Base-by-base conservation (phyloP, 2,797 vertebrate genomes). In the Rhynchotus rufescens region DNA sequence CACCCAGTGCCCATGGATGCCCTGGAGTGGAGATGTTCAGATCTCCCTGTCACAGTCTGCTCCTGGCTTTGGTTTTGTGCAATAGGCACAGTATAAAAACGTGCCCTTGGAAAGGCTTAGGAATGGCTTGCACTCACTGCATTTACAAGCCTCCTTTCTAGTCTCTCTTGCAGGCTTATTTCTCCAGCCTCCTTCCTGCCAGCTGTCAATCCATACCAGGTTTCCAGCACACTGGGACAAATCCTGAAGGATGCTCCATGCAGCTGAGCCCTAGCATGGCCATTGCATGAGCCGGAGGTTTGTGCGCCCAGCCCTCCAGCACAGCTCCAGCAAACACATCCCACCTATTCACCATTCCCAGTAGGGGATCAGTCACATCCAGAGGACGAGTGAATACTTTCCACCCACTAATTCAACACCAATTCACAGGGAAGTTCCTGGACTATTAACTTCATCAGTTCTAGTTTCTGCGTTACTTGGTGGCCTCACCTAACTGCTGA, bases 401-500 rank as follows among this genome's bases (percentile, higher is more conserved):
- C 86, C 77, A 60, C 56, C 56, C 76, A 23, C 12, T 16, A 73
- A 88, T 42, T 69, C 86, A 80, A 36, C 4, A 40, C 3, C 6
- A 4, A 30, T 61, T 65, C 69, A 34, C 45, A 56, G 68, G 49
- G 72, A 84, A 93, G 80, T 49, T 92, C 71, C 75, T 3, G 28
- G 87, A 75, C 21, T 77, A 75, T 88, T 26, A n/a, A 94, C 88
- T 2, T 67, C 80, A 68, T 65, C 91, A 82, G 28, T 32, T 84
- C 74, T 51, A 17, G 67, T 84, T 80, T 69, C 80, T 91, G 80
- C 82, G 44, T 71, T 52, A 9, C 51, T 73, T 17, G 1, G 84
- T 88, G 77, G 71, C 49, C 47, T 80, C 57, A 20, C 28, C 86
- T 80, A 26, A 14, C 61, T 90, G 92, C 86, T 90, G 89, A 59